phyloP scores from a whole-genome alignment of 2,113 vertebrate genomes.

The Lamprologus speciosus region DNA sequence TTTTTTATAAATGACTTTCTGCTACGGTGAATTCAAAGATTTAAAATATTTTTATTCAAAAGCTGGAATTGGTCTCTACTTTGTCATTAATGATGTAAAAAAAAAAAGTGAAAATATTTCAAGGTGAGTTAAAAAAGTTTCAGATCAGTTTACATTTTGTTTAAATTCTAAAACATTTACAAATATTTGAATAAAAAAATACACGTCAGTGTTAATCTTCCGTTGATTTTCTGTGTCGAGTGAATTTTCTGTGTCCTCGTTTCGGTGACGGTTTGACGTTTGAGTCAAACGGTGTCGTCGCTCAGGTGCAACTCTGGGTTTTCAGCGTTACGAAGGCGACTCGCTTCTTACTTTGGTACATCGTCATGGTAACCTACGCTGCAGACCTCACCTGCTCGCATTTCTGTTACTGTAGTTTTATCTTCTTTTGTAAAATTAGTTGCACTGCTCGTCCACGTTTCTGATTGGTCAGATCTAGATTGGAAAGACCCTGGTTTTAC shows the following conservation, averaged over 20 bases:
- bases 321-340: neutral
- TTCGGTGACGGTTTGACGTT: neutral
- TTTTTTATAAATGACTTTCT: accelerated
- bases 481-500: neutral
- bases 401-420: neutral
- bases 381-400: neutral
- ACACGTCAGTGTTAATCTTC: conserved; percentile 17
- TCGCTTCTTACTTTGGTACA: neutral
- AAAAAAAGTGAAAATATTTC: neutral
- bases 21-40: neutral
- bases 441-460: neutral
- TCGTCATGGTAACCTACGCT: neutral
- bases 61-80: neutral
- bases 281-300: neutral
- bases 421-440: neutral
- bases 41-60: neutral
- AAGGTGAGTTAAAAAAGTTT: conserved; percentile 6
- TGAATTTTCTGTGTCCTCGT: neutral
- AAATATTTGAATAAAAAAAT: conserved; percentile 3
- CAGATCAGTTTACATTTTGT: neutral
- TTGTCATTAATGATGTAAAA: neutral
- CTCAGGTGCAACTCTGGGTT: neutral
- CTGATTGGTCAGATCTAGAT: neutral
- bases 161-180: neutral
- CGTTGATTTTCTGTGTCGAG: conserved; percentile 4